Base-by-base conservation (phyloP, 2,888 invertebrate genomes). In the Cosmopolites sordidus region DNA sequence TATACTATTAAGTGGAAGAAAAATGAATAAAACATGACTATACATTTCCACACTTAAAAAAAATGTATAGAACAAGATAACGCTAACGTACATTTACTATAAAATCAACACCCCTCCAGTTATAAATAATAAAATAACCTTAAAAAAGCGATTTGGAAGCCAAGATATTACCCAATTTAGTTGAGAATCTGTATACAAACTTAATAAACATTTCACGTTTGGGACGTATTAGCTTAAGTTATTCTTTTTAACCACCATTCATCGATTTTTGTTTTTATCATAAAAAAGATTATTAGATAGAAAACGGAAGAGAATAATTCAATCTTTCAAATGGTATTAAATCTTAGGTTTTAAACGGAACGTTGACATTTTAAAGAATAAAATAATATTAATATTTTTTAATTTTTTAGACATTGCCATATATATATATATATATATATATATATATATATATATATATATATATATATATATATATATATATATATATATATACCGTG, bases 21-120 rank as follows among this genome's bases (percentile, higher is more conserved):
- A 43, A 37, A 45, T 45, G 38, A 45, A 45, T 45, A 38, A 45
- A 45, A 45, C 45, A 45, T 45, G n/a, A 12, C 6, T 1, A 29
- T 14, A 37, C 37, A 33, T 18, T 37, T 45, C 22, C 38, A 22
- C 18, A 14, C 33, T 18, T 3, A 12, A 45, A 27, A 27, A 33
- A 33, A 33, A 33, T 22, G 22, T 22, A 22, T 12, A 12, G n/a
- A 33, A 33, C 11, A n/a, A n/a, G 33, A 33, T 33, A 33, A 33
- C 33, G 3, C 33, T 11, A 33, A 33, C 33, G 12, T 33, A 12
- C 3, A 33, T n/a, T 33, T 17, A 41, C 9, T 33, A 30, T 33
- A 16, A 37, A 49, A 22, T 49, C 33, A 37, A 37, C 43, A 22
- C 11, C 27, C 37, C 33, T 27, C 30, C 12, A 16, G 38, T 37